Evolutionary conservation across 2,888 invertebrate genomes (phyloP), one percentile per base, ranked within the genome.

Genomic region (Capitulum mitella): DNA sequence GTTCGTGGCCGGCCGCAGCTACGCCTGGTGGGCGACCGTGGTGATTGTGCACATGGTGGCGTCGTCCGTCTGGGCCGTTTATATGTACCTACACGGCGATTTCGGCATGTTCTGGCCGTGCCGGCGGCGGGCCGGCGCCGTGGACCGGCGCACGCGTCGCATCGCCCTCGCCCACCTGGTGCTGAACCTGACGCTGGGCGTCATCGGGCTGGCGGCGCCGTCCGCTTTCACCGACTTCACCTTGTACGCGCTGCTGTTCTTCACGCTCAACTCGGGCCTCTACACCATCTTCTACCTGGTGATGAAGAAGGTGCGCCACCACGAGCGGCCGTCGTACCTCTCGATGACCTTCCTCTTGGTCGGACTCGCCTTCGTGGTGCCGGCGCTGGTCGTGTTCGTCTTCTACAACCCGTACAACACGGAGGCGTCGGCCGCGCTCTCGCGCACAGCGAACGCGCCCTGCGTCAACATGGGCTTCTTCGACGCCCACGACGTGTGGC

Each of bases 401-500:
- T 78, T 81, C 19, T 76, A 46, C 48, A 80, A 79, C n/a, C 79
- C 81, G 22, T 79, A 82, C 34, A 77, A 80, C n/a, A 81, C 81
- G 79, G 80, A 80, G 58, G 26, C n/a, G 34, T 80, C 85, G 29
- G 86, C 86, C 22, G 85, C 86, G 0, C 81, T 82, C 75, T 86
- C 86, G 3, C 83, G 86, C 16, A 83, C 83, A 29, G 82, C 83
- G 40, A 86, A 86, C 81, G 78, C 81, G 34, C 82, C 82, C 10
- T 86, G 86, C 81, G 81, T 85, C n/a, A 79, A 86, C 76, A 78
- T 86, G 58, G 83, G 84, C 22, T 86, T 86, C 81, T 87, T 85
- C 81, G 87, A 87, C 81, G 82, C 82, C 54, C 87, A 87, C 82
- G 87, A 87, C 80, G 83, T 86, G 29, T 87, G 87, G 87, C 87